Percentiles rank a stretch among this genome's conserved stretches.
Conservation (phyloP, 2,113 vertebrate genomes). For the Eulacestoma nigropectus region DNA sequence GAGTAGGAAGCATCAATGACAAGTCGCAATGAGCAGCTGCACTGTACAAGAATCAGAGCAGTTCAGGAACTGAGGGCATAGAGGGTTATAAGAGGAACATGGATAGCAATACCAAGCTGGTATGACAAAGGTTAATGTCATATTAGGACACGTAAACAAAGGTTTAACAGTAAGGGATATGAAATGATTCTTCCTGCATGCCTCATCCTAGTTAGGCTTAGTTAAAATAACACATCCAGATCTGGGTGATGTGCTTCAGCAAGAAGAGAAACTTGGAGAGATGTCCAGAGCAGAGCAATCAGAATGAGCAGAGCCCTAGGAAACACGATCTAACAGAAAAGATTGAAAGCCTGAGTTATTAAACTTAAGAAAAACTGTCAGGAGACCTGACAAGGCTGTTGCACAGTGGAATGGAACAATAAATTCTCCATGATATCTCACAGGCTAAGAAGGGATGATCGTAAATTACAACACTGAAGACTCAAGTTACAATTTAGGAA, state of each 20-base stretch:
- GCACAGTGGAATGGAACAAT: conserved; percentile 15
- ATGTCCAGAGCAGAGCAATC: neutral
- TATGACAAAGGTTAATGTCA: neutral
- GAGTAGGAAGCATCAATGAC: neutral
- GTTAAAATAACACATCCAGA: neutral
- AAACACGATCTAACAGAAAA: conserved; percentile 3
- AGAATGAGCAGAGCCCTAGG: neutral
- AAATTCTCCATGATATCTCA: conserved; percentile 23
- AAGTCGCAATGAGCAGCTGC: neutral
- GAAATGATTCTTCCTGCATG: neutral
- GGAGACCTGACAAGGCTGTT: neutral
- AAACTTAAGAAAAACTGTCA: conserved; percentile 26
- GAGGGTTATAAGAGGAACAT: neutral
- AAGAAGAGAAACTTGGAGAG: neutral
- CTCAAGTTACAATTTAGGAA: conserved; percentile 21
- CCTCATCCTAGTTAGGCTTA: neutral
- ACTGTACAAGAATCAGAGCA: neutral
- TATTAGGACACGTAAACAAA: neutral
- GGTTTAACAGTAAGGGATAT: neutral
- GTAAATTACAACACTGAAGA: conserved; percentile 1
- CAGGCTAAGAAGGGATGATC: neutral
- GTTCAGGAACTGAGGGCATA: neutral
- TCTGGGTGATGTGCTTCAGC: neutral
- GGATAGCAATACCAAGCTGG: neutral
- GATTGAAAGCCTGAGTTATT: conserved; percentile 23